Base-by-base conservation (phyloP, 1,140 invertebrate species). In the Gryon sp. region DNA sequence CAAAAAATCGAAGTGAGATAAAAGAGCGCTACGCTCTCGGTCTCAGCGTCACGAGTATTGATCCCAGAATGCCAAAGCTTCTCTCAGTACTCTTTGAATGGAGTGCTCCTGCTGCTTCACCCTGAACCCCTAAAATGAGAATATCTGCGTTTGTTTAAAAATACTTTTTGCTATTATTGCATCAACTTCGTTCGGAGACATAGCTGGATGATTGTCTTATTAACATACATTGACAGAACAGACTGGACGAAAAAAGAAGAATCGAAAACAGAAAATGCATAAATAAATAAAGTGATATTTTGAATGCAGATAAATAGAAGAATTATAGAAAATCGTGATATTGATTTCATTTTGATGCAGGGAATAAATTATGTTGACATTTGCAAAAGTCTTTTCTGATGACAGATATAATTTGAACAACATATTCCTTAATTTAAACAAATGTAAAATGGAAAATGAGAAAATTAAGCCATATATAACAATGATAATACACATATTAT, bases 11-110 rank as follows among this genome's bases (percentile, higher is more conserved):
- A 9, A 59, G 60, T 24, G 57, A 46, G 62, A 73, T 30, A 46
- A 34, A 48, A 34, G 19, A 62, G n/a, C 50, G 69, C 74, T 75
- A 80, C 55, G 78, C 66, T 68, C 57, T 53, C 53, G 46, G 72
- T 80, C 76, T 78, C 76, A 68, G 76, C 72, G 57, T 78, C 76
- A 55, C 79, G 60, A 79, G 79, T 81, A 81, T 81, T 81, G 79
- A 81, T 81, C 79, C 66, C 65, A 57, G 32, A 80, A 72, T 72
- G 57, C 72, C 38, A 73, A 69, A 78, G 78, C 60, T 74, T 32
- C 48, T 77, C 65, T 59, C 57, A 8, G 69, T 68, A 60, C 76
- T 79, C 73, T 70, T 69, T 78, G 52, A 79, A 77, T 79, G 69
- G 50, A 76, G 63, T 50, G 32, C 16, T 50, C 46, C 46, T 12